Evolutionary conservation across 2,113 vertebrate genomes (phyloP).

Genomic region (Crotophaga sulcirostris): DNA sequence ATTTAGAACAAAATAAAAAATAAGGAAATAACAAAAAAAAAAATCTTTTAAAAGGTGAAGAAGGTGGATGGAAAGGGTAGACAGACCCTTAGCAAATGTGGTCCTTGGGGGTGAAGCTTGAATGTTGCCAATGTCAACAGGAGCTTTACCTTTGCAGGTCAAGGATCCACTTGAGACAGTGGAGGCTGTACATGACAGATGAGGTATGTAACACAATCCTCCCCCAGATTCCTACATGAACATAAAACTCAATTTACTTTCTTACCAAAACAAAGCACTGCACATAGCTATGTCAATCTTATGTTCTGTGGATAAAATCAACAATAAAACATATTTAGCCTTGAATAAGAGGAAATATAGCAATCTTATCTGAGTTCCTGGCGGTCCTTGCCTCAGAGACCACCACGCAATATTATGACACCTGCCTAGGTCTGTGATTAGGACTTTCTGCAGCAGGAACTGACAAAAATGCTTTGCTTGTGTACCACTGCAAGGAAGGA

Average conservation of each 20-base stretch:
- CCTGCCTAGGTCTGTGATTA: background rate
- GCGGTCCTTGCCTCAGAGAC: background rate
- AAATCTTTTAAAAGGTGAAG: background rate
- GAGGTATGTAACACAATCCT: background rate
- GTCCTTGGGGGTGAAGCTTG: background rate
- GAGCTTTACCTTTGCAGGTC: background rate
- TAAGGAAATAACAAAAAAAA: background rate
- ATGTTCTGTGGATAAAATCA: background rate
- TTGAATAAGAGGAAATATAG: background rate
- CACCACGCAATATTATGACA: background rate
- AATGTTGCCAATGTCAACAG: background rate
- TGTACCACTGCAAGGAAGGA: background rate
- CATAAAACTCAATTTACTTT: background rate
- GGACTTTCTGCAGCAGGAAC: background rate
- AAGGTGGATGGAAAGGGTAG: accelerated
- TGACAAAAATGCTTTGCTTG: background rate
- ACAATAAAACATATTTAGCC: background rate
- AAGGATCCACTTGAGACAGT: background rate
- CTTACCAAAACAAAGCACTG: background rate
- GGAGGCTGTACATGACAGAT: background rate
- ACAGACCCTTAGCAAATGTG: background rate
- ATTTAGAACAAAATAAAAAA: background rate
- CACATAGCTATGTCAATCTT: background rate
- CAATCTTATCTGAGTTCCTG: background rate
- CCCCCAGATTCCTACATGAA: accelerated